Base-by-base conservation (phyloP, 2,888 invertebrate genomes). In the Cheiracanthium punctorium region DNA sequence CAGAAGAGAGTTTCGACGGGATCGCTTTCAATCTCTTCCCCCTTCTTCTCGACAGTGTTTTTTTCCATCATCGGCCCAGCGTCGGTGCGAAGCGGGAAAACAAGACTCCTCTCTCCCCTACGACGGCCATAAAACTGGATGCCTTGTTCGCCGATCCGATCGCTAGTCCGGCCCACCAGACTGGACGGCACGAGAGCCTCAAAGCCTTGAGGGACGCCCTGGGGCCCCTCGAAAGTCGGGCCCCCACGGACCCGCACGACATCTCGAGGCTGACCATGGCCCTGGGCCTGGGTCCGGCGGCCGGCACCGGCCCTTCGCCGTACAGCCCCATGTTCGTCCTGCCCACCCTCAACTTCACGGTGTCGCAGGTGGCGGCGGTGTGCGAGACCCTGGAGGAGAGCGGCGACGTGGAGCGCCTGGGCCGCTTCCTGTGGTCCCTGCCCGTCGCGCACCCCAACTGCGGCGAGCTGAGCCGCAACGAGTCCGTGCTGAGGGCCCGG, bases 381-480 rank as follows among this genome's bases (percentile, higher is more conserved):
- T 97, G 97, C 93, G 97, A 97, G 92, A 98, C 98, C 77, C 94
- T 99, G 73, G 99, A 99, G 92, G 98, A 99, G 91, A 96, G 96
- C 91, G 96, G 96, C 88, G 96, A 97, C 92, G 96, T 97, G 90
- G 97, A 97, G 92, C 93, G 96, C 89, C 93, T 97, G 89, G 96
- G 96, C 28, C 93, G 96, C 89, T 97, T 97, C 92, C 93, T 98
- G 89, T 97, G 96, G 96, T 96, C 96, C 72, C 92, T 97, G 86
- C 98, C 99, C 43, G 98, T 98, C 88, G 98, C 96, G 76, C 96
- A 96, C 93, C 96, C 94, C 80, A 95, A 90, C 82, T 90, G 90
- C 89, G 94, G 94, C 90, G 96, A 96, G 91, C 93, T 96, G 84
- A 95, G 96, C 92, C 95, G 96, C 91, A 95, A 95, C 92, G 96